Evolutionary conservation across 2,888 invertebrate species (phyloP), one percentile per base, ranked within the genome.

Genomic region (Candidula unifasciata): DNA sequence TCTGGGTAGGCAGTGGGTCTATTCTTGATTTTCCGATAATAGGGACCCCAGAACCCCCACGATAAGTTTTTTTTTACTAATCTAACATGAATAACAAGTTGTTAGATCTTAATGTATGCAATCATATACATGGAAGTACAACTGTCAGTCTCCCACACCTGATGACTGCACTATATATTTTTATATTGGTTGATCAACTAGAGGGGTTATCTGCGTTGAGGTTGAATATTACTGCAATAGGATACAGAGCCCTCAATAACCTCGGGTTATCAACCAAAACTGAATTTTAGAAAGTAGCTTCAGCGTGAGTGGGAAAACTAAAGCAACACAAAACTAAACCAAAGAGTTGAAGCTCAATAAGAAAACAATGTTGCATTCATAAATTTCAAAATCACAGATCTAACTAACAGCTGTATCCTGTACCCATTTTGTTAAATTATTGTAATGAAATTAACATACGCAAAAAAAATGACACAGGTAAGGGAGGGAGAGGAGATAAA

Each of bases 101-200:
- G n/a, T n/a, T n/a, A n/a, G n/a, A n/a, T n/a, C n/a, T n/a, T 16
- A 44, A 52, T 90, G 90, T 89, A 37, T 76, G 88, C 89, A 89
- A 87, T 87, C 87, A 87, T 83, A 92, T 93, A 92, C 93, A 90
- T 88, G 89, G 86, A 85, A 74, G 86, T 68, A 80, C 77, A 69
- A 57, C 80, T 81, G 76, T 44, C 80, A 69, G 85, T 86, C 87
- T 85, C 85, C 87, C 89, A 90, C 90, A 92, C 92, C 91, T 92
- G 89, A 87, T 87, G 85, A 83, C 85, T 87, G 86, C 85, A 84
- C 60, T 81, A 52, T n/a, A 73, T 81, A 76, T 84, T 76, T 88
- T 86, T 79, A 66, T 82, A 44, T 85, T 69, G 82, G 86, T 83
- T 84, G 76, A 68, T n/a, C 52, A 69, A 21, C 66, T n/a, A 24